A percentile compares a stretch with the other conserved stretches of the same genome.
Conservation (phyloP, 2,113 vertebrate genomes). For the Mustela nigripes region DNA sequence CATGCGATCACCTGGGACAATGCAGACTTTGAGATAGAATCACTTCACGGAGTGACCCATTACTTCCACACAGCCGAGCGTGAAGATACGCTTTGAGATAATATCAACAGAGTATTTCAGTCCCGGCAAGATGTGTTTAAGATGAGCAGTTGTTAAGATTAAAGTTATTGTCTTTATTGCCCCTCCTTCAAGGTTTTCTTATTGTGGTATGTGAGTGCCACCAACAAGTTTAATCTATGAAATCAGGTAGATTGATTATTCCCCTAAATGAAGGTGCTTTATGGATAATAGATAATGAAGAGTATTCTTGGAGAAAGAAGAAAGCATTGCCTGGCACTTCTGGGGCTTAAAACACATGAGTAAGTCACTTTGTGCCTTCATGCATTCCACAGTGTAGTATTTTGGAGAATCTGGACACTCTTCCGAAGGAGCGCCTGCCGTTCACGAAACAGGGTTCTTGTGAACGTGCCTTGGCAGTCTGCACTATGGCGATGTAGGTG, state of each 20-base stretch:
- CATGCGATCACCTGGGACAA: background rate
- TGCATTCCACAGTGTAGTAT: background rate
- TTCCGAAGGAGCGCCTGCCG: background rate
- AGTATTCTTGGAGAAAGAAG: background rate
- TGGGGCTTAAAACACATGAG: fast-evolving
- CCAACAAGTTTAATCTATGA: background rate
- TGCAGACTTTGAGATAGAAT: background rate
- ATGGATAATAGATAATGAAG: background rate
- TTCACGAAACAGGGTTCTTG: background rate
- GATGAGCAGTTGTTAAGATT: background rate
- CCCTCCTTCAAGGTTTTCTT: background rate
- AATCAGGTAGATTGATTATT: background rate
- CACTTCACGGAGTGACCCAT: background rate
- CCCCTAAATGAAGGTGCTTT: background rate
- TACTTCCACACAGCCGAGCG: background rate
- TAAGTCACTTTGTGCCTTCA: background rate
- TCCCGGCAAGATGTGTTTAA: background rate
- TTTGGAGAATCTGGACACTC: background rate
- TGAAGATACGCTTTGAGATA: background rate
- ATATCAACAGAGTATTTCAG: background rate
- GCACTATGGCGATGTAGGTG: background rate
- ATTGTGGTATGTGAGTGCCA: background rate
- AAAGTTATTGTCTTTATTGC: background rate
- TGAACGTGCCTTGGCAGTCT: background rate
- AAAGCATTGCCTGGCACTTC: background rate